Evolutionary conservation across 2,797 vertebrate genomes (phyloP), one percentile per base, ranked within the genome.

Genomic region (Spinus pinus): DNA sequence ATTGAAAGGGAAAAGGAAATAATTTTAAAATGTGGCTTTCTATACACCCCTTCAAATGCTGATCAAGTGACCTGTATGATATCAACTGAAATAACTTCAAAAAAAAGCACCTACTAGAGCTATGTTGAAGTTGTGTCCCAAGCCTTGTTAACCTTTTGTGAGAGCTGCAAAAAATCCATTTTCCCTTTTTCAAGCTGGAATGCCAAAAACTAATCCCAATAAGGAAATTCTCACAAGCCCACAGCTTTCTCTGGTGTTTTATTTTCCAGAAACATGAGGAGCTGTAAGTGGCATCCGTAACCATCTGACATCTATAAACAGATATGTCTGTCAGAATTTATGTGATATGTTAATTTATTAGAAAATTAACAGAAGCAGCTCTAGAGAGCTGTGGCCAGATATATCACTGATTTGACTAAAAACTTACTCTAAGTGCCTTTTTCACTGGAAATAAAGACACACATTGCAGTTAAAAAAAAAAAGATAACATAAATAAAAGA

Each of bases 391-490:
- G 42, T 64, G 24, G 22, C 5, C 54, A 72, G 27, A 51, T 64
- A 17, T 8, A 64, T 79, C 21, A 19, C 10, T 28, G 7, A 16
- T 41, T 57, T 14, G 21, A 53, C 21, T 71, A 65, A 89, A 75
- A 75, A 46, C 19, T 11, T 33, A 75, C 8, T 56, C 1, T 20
- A 61, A 67, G 20, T 47, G 7, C 3, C 8, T 53, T 79, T 71
- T 78, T 31, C 11, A 47, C 16, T 67, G 7, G 21, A 65, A 65
- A 13, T 39, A 35, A 81, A 67, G 9, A 60, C 10, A 61, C 8
- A 57, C 0, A 33, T 10, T 49, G 6, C 5, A 50, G 9, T 42
- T 6, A 4, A 6, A 10, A 11, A 1, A 1, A 31, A 33, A 35
- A 30, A 22, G 2, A 14, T 14, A 17, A 54, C 14, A 39, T 1